Evolutionary conservation across 2,888 invertebrate genomes (phyloP).

Genomic region (Campopleginae sp.): DNA sequence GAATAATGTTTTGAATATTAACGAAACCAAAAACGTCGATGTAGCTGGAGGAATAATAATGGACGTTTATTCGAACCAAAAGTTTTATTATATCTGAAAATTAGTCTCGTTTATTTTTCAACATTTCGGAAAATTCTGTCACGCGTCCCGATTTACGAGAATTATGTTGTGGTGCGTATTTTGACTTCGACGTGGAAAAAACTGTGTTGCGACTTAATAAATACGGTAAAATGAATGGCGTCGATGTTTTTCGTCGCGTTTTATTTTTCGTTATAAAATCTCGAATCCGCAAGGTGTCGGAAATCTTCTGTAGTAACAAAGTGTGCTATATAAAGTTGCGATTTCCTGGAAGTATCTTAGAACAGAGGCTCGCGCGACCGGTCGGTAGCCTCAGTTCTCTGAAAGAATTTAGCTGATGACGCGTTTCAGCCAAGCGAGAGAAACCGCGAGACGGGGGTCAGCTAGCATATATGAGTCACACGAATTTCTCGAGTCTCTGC

Average conservation of each 20-base stretch:
- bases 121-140: background rate
- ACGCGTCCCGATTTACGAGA: background rate
- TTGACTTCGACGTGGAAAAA: too few relatives aligned
- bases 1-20: background rate
- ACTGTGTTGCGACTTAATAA: background rate
- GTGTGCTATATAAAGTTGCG: constrained; percentile 4
- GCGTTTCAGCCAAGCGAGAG: constrained; percentile 40
- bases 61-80: background rate
- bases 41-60: background rate
- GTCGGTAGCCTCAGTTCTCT: constrained; percentile 31
- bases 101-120: background rate
- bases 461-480: constrained; percentile 55
- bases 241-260: background rate
- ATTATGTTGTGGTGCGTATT: too few relatives aligned
- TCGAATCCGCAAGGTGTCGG: background rate
- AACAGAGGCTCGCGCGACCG: constrained; percentile 38
- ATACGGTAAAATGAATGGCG: background rate
- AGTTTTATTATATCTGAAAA: background rate
- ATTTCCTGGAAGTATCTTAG: constrained; percentile 43
- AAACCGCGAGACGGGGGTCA: constrained; percentile 36
- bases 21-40: background rate
- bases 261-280: constrained; percentile 13
- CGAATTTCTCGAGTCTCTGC: constrained; percentile 43
- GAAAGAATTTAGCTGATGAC: constrained; percentile 61
- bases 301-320: background rate